Base-by-base conservation (phyloP, 2,888 invertebrate genomes). In the Pandemis heparana region DNA sequence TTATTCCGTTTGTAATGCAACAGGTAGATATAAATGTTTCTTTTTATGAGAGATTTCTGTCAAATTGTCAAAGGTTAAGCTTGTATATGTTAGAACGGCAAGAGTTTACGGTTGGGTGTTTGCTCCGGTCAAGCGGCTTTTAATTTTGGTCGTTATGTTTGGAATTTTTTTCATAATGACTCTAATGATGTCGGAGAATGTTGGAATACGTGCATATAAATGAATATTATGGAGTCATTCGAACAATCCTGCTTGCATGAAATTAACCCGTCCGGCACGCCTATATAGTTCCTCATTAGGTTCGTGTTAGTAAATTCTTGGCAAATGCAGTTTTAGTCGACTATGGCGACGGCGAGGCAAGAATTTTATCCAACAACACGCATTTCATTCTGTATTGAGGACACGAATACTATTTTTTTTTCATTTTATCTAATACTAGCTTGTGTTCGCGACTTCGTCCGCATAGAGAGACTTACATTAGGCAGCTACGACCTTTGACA, bases 91-190 rank as follows among this genome's bases (percentile, higher is more conserved):
- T 85, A 85, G 87, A 88, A 85, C 77, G 79, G 79, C 76, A 79
- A 84, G 87, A 85, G 82, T 87, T 85, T 83, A 83, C 84, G 85
- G 85, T 85, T 87, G 84, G 84, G 80, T 86, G 80, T 81, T 79
- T 83, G 83, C 80, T 87, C 86, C 78, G 84, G 83, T 83, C 79
- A 82, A 83, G 83, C 81, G 78, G 80, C 79, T 82, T 84, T 87
- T 82, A 81, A 82, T 84, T 88, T 88, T 87, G 85, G 83, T 83
- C 81, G 84, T 84, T 84, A 83, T 84, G 87, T 85, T 83, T 80
- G 79, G 71, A 80, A 83, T 82, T 86, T 85, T 56, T 84, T 78
- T 77, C 79, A 80, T 80, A 81, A 84, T 85, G 79, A 81, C 78
- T 85, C 83, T 78, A 82, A 81, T 84, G 79, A 80, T 66, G 69